Percentiles rank a stretch among this genome's conserved stretches.
These are phyloP conservation scores for Syrista parreyssii DNA, from an alignment of 2,888 invertebrate genomes.

Conservation along the genomic window DNA sequence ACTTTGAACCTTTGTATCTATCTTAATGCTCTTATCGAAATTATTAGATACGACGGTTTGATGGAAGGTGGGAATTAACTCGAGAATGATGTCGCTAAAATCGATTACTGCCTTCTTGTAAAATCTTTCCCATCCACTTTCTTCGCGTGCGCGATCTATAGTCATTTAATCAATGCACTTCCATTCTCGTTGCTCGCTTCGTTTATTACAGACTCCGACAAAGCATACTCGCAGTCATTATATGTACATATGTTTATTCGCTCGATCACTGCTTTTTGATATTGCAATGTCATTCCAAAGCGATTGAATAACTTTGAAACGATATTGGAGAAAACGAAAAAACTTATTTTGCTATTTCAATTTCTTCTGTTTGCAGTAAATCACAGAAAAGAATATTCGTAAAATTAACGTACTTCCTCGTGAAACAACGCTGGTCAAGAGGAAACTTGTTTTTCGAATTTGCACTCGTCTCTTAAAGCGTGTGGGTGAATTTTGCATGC, in stretches of 20 bases:
- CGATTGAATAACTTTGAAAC: background rate
- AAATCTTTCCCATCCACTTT: background rate
- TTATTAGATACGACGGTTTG: background rate
- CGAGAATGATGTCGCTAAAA: background rate
- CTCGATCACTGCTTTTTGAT: too few relatives aligned
- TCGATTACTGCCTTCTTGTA: background rate
- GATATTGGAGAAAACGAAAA: background rate
- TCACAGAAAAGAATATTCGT: background rate
- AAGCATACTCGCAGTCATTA: background rate
- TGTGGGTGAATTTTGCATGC: background rate
- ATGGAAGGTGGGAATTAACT: background rate
- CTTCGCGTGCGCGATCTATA: background rate
- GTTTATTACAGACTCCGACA: background rate
- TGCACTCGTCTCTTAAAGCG: background rate
- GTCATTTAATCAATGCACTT: background rate
- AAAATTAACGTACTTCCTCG: background rate
- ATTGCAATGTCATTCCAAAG: background rate
- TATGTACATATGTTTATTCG: too few relatives aligned
- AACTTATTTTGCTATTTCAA: background rate
- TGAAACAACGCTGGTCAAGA: background rate
- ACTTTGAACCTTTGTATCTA: background rate
- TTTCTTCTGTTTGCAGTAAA: background rate
- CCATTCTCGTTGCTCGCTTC: background rate
- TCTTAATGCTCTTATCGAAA: background rate
- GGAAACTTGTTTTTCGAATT: background rate